Evolutionary conservation across 1,140 invertebrate species (phyloP).

Genomic region (Thaumetopoea pityocampa): DNA sequence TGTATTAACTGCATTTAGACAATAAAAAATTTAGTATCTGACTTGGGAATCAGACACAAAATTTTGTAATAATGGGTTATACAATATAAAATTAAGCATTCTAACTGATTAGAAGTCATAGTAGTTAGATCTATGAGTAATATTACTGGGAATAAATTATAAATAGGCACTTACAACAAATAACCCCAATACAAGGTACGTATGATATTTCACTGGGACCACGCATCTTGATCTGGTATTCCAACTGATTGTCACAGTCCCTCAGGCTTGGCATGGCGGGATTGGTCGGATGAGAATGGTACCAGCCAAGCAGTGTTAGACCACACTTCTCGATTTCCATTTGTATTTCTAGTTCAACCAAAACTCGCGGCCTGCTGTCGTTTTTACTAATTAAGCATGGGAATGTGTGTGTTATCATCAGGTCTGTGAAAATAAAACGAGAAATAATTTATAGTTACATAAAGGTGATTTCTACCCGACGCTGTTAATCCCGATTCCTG

Average conservation of each 20-base stretch:
- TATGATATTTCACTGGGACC: conserved; percentile 92
- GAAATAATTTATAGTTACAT: background rate
- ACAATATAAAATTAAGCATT: too few relatives aligned
- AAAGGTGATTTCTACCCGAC: too few relatives aligned
- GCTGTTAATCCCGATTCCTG: too few relatives aligned
- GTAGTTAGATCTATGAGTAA: too few relatives aligned
- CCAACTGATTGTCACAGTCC: conserved; percentile 94
- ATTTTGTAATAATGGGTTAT: too few relatives aligned
- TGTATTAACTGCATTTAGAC: too few relatives aligned
- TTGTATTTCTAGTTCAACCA: conserved; percentile 89
- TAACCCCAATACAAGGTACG: conserved; percentile 94
- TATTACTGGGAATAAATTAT: background rate
- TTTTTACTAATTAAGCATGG: conserved; percentile 90
- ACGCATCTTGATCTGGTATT: conserved; percentile 96
- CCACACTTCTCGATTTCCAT: conserved; percentile 88
- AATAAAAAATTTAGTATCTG: background rate
- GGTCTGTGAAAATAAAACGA: conserved; percentile 78
- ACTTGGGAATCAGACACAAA: too few relatives aligned
- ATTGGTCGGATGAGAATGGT: conserved; percentile 95
- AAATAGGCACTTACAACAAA: conserved; percentile 83
- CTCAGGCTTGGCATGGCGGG: conserved; percentile 91
- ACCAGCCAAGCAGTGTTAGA: conserved; percentile 93
- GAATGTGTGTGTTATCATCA: conserved; percentile 92
- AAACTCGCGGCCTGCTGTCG: conserved; percentile 83
- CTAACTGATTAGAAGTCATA: too few relatives aligned